Evolutionary conservation across 2,888 invertebrate species (phyloP).

Genomic region (Himalopsyche anomala): DNA sequence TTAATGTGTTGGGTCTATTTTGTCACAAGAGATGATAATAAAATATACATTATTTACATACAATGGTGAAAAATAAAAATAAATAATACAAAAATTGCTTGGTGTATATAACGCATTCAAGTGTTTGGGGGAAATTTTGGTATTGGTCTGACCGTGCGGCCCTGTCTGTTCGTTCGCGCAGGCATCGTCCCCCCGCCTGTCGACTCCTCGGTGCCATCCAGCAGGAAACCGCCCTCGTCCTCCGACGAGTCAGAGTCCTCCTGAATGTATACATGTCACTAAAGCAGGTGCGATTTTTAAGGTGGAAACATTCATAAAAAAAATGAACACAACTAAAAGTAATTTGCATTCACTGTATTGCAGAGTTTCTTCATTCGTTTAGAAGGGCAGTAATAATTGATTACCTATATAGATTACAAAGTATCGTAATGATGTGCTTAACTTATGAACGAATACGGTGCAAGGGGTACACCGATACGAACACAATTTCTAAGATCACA

Average conservation of each 20-base stretch:
- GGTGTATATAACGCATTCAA: conserved; percentile 37
- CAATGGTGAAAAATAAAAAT: background rate
- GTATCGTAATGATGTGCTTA: background rate
- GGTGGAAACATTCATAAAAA: conserved; percentile 24
- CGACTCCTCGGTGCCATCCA: conserved; percentile 69
- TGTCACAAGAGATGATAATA: background rate
- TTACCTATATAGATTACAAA: background rate
- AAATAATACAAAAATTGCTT: background rate
- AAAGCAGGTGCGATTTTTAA: conserved; percentile 31
- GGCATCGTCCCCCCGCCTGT: conserved; percentile 74
- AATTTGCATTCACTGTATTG: background rate
- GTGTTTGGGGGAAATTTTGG: conserved; percentile 29
- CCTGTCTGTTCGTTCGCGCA: conserved; percentile 75
- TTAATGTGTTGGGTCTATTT: no score
- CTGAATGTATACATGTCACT: conserved; percentile 68
- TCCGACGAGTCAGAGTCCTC: conserved; percentile 77
- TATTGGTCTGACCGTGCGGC: conserved; percentile 67
- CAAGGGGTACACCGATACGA: background rate
- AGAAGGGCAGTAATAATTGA: background rate
- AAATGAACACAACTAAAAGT: background rate
- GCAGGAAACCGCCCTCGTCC: conserved; percentile 77
- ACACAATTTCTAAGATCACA: no score
- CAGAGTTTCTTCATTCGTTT: background rate
- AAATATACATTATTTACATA: background rate
- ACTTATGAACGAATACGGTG: background rate